Conservation (phyloP, 1,140 invertebrate genomes). For the Panagrolaimus sp. region DNA sequence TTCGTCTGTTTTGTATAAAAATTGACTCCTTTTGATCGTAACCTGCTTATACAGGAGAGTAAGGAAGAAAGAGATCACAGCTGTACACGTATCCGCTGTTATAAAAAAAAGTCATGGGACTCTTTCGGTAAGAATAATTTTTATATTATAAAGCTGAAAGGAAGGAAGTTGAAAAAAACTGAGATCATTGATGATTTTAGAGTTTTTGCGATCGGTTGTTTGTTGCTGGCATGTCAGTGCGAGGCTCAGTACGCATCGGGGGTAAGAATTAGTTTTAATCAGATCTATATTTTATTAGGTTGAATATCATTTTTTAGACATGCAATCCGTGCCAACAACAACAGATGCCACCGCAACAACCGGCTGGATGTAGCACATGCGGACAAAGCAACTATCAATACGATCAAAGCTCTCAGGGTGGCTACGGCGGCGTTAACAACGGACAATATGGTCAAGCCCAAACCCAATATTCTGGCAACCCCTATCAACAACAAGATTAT, state of each 20-base stretch:
- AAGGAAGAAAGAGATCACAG: too few species aligned
- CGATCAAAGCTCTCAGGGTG: slow-evolving; percentile 1
- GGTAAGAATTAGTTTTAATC: background rate
- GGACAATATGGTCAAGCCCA: background rate
- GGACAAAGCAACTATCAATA: slow-evolving; percentile 2
- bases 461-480: too few species aligned
- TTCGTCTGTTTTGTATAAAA: too few species aligned
- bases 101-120: too few species aligned
- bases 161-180: background rate
- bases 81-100: too few species aligned
- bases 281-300: background rate
- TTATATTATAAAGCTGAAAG: background rate
- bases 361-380: background rate
- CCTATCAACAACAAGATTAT: too few species aligned
- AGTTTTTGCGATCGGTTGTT: slow-evolving; percentile 4
- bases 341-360: background rate
- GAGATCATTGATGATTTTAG: background rate
- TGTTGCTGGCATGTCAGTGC: background rate
- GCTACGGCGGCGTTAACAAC: background rate
- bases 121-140: background rate
- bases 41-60: too few species aligned
- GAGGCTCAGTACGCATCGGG: background rate
- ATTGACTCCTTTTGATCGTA: too few species aligned
- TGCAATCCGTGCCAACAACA: slow-evolving; percentile 5
- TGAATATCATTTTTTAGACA: background rate